Evolutionary conservation across 2,888 invertebrate species (phyloP), one percentile per base, ranked within the genome.

Genomic region (Latrodectus elegans): DNA sequence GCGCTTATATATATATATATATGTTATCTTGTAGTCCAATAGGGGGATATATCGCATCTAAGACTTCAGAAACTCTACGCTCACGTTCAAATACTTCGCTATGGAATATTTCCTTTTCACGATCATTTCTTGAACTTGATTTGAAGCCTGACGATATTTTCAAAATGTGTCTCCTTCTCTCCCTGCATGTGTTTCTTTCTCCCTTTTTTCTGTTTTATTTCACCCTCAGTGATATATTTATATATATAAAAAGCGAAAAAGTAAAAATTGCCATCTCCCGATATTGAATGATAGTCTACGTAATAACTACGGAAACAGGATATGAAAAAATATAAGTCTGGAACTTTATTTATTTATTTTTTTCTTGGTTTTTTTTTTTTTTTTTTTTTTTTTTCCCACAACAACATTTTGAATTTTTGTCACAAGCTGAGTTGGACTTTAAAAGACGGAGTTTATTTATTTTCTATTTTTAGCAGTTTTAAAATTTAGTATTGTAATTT

Each of bases 121-220:
- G 79, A 80, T 79, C 79, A 74, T 74, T 85, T 85, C 79, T 85
- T 60, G 79, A 85, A 85, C 85, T 85, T 85, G 85, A 85, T 85
- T 85, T 85, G 85, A 65, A 85, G 85, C 60, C 78, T 85, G 85
- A 85, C 79, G 85, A 85, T 79, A 74, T 85, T 85, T 85, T 68
- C 79, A 75, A 85, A 67, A 79, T 79, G 79, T 78, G 75, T 67
- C 65, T 51, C 72, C 65, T 26, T 26, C 65, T 38, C 68, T 26
- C 65, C n/a, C 68, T 38, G 4, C 4, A 38, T 38, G 6, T 38
- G 38, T 67, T 53, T 51, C 72, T 72, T 26, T 26, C 65, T 38
- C 68, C 74, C 75, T 68, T 15, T 15, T 49, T 22, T 65, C n/a
- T 38, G n/a, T 76, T 64, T 65, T 75, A 52, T 78, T 70, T 70